A percentile compares a stretch with the other conserved stretches of the same genome.
phyloP scores from a whole-genome alignment of 2,113 vertebrate species.

The Aegotheles bennettii region DNA sequence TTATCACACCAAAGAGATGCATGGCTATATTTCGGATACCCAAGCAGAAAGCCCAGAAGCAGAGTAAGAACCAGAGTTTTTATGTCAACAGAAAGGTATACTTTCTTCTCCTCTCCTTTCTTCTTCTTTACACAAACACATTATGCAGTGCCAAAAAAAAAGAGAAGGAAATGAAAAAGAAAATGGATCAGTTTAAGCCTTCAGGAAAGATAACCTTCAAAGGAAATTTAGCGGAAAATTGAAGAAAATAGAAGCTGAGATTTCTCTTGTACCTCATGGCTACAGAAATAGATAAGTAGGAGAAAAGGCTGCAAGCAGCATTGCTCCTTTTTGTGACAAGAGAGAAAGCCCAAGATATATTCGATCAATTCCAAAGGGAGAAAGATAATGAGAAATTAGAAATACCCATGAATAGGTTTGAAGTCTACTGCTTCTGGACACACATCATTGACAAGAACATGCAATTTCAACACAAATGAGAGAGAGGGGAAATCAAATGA shows the following conservation, averaged over 20 bases:
- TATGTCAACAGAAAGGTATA: not conserved
- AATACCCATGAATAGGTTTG: constrained; percentile 34
- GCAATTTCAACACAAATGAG: not conserved
- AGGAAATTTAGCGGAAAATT: constrained; percentile 68
- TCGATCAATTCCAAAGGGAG: constrained; percentile 41
- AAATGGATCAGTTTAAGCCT: constrained; percentile 62
- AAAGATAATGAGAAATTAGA: constrained; percentile 55
- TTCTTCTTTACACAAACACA: constrained; percentile 29
- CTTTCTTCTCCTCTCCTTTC: not conserved
- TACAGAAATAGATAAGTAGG: constrained; percentile 61
- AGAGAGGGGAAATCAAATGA: not conserved
- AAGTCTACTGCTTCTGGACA: constrained; percentile 36
- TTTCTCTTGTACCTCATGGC: constrained; percentile 52
- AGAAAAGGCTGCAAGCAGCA: constrained; percentile 46
- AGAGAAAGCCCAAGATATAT: not conserved
- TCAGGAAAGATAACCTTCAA: constrained; percentile 64
- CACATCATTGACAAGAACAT: not conserved
- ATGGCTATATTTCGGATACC: not conserved
- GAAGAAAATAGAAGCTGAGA: constrained; percentile 63
- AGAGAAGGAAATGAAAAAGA: constrained; percentile 17
- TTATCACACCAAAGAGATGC: not conserved
- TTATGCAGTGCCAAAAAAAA: not conserved
- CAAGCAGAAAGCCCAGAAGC: constrained; percentile 6
- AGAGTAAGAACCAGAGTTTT: constrained; percentile 4
- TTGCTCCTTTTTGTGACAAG: constrained; percentile 45